Base-by-base conservation (phyloP, 2,113 vertebrate genomes). In the Emberiza fucata region DNA sequence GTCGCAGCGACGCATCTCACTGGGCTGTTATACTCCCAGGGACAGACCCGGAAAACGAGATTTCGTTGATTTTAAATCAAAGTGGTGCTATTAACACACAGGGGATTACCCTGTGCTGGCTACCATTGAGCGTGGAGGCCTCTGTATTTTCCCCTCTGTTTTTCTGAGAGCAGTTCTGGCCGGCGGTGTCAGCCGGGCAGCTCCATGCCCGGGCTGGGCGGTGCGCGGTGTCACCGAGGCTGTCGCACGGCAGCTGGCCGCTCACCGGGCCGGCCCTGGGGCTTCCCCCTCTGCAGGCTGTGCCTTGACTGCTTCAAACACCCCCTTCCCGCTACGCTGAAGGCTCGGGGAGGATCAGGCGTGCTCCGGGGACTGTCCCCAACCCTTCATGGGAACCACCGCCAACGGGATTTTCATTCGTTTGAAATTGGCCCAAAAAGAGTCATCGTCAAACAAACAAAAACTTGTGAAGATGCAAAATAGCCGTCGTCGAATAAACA, bases 311-410 rank as follows among this genome's bases (percentile, higher is more conserved):
- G 8, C 29, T 39, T 66, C 31, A 16, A 50, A 45, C n/a, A 23
- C 4, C 28, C 2, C 10, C 24, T 31, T 21, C 37, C 33, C 24
- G 1, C 56, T 6, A 16, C 5, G 35, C 5, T 8, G 14, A 31
- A 6, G 21, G 56, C 1, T 22, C 20, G 23, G 27, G 21, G 3
- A 54, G 12, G 7, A 24, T 9, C 51, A 6, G 8, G 25, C 0
- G 3, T 12, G 19, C 57, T 15, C 18, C 11, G 14, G 23, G 17
- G 3, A 16, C n/a, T 51, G 18, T 5, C 39, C 37, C 20, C 47
- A 15, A 1, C 12, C 11, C 54, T 18, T 9, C 39, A 1, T 0
- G 15, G 35, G 42, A 48, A 28, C 2, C 1, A 11, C 19, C 8
- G 20, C 10, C 2, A 11, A 7, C 6, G 11, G 29, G 23, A 6